Evolutionary conservation across 2,888 invertebrate species (phyloP).

Genomic region (Orthosia incerta): DNA sequence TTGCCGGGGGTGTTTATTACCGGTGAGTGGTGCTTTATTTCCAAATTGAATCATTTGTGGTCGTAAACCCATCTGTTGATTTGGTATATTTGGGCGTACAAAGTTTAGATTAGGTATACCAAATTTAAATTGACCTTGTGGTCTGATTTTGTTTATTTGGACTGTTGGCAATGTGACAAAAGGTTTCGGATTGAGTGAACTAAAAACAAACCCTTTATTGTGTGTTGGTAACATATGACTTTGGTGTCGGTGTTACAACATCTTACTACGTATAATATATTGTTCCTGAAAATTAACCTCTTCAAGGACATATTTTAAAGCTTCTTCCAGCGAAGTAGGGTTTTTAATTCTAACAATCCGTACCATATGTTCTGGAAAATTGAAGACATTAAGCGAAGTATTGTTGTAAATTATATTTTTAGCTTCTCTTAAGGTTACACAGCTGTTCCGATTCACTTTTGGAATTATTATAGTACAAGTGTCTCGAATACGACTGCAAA

Average conservation of each 20-base stretch:
- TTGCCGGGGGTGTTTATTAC: neutral
- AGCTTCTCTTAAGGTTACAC: neutral
- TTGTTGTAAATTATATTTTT: no score
- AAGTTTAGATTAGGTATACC: neutral
- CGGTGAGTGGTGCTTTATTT: neutral
- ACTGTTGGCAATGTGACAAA: no score
- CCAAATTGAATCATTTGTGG: neutral
- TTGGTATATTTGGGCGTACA: neutral
- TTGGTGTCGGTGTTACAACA: neutral
- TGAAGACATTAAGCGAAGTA: no score
- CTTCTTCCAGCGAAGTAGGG: neutral
- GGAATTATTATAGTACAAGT: neutral
- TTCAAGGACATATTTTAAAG: conserved; percentile 2
- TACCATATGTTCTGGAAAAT: no score
- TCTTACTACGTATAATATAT: neutral
- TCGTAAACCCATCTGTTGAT: neutral
- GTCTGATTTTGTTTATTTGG: neutral
- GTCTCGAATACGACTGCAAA: no score
- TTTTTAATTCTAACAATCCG: neutral
- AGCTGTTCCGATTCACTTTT: neutral
- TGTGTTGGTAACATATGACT: neutral
- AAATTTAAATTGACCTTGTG: neutral
- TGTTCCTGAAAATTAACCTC: conserved; percentile 6
- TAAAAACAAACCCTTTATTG: neutral
- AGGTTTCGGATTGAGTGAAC: no score